Evolutionary conservation across 1,140 invertebrate species (phyloP), one percentile per base, ranked within the genome.

Genomic region (Bombus terrestris): DNA sequence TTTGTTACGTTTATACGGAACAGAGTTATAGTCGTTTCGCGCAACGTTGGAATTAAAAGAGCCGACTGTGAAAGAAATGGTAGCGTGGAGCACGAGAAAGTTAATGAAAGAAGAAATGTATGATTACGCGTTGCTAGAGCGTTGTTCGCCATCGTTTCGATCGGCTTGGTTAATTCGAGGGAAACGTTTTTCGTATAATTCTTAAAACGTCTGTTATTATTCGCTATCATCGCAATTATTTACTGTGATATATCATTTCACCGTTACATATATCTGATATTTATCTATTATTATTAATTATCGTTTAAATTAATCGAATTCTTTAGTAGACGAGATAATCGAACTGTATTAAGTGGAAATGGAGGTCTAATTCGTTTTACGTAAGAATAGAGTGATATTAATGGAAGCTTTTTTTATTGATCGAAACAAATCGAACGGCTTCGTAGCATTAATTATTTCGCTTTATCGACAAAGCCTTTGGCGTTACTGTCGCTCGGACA

Each of bases 381-480:
- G 78, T 39, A 87, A 85, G 43, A 76, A 64, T 37, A 10, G 68
- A 57, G 62, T 73, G 78, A 69, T 87, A 57, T 87, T 47, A 35
- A 28, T 73, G 64, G 78, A 69, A 88, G 85, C 72, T 81, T 81
- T 86, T 87, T 59, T 62, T 39, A 89, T 90, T 41, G 88, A 90
- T 90, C 71, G 37, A 73, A 86, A 80, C 66, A 80, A 86, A 87
- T 87, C 78, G 85, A 62, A 75, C 39, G 73, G 77, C 57, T 73
- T 73, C 62, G 41, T 66, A 18, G 68, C 88, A 86, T 90, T 89
- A 89, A 90, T 90, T 90, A 90, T 90, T 90, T 90, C 39, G 88
- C 66, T 71, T 68, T 82, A 84, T 87, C 88, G 88, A 90, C 89
- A 79, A 89, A 87, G 75, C 75, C 83, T 84, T 79, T 84, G 83